phyloP scores from a whole-genome alignment of 2,113 vertebrate species.

The Pseudorhombus dupliciocellatus region DNA sequence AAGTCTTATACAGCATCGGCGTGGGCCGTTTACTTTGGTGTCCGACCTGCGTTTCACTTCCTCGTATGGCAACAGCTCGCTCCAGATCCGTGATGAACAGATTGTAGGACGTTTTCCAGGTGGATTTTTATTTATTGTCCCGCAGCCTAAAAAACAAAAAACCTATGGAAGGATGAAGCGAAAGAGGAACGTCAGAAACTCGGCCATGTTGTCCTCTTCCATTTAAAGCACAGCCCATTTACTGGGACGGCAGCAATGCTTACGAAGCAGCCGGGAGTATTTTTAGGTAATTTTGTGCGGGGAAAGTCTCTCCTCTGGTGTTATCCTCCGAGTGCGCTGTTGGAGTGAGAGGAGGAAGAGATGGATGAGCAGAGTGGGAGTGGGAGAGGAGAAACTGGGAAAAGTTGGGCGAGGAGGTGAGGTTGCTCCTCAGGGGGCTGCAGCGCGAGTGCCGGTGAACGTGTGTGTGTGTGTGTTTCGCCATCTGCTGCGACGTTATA shows the following conservation, averaged over 20 bases:
- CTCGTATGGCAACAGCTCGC: slow-evolving; percentile 56
- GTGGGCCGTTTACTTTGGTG: slow-evolving; percentile 70
- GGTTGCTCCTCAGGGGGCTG: slow-evolving; percentile 57
- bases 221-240: slow-evolving; percentile 35
- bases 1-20: slow-evolving; percentile 52
- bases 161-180: slow-evolving; percentile 3
- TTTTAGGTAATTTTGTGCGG: slow-evolving; percentile 29
- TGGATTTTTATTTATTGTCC: slow-evolving; percentile 40
- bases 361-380: slow-evolving; percentile 40
- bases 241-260: slow-evolving; percentile 39
- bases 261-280: slow-evolving; percentile 48
- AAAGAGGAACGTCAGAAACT: slow-evolving; percentile 10
- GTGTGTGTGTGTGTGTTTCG: slow-evolving; percentile 47
- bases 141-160: slow-evolving; percentile 2
- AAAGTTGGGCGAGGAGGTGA: slow-evolving; percentile 66
- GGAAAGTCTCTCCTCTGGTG: slow-evolving; percentile 12
- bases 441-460: slow-evolving; percentile 44
- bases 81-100: slow-evolving; percentile 36
- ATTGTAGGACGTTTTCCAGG: slow-evolving; percentile 48
- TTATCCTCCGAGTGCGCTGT: slow-evolving; percentile 36
- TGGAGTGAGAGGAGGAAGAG: slow-evolving; percentile 19
- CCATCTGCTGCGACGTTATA: slow-evolving; percentile 73
- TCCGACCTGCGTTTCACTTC: slow-evolving; percentile 47
- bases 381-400: slow-evolving; percentile 37
- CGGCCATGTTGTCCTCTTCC: slow-evolving; percentile 8